Base-by-base conservation (phyloP, 2,888 invertebrate species). In the Melanophora roralis region DNA sequence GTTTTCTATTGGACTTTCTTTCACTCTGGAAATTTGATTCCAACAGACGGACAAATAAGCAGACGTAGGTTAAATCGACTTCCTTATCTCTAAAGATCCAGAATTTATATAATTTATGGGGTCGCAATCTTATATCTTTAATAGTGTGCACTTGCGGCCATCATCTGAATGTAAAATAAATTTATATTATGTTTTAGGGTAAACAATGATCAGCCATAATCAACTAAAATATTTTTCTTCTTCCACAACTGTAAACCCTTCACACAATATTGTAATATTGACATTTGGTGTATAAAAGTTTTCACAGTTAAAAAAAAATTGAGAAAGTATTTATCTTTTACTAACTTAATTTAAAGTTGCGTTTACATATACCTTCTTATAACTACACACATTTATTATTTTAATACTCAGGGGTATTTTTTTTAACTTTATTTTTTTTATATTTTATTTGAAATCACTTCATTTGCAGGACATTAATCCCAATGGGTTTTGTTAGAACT, bases 321-420 rank as follows among this genome's bases (percentile, higher is more conserved):
- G 16, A 47, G 19, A 69, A 32, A 45, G 47, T 40, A 32, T 14
- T 38, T 51, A 38, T 21, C 27, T 45, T 71, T 65, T 62, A 57
- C 59, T 73, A 80, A 80, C 68, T 76, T 59, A 76, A 80, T 72
- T 76, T 80, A 64, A 64, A 59, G 76, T 68, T 76, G 16, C 3
- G 34, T 51, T 43, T 16, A 53, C 36, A 38, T 6, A 32, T 43
- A 16, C 23, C 57, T 65, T 43, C 36, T 59, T 57, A 34, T 67
- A 7, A 43, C 34, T 62, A 34, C 38, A 55, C 34, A 72, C 62
- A 67, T 76, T 43, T 80, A 80, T 80, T 80, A 80, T 80, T 80
- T 80, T 76, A 80, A 80, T 80, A 80, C 80, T 76, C 80, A 7
- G 57, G 57, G 76, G 80, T 73, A 80, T 73, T 80, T 36, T 68